Evolutionary conservation across 2,113 vertebrate genomes (phyloP).

Genomic region (Poeciliopsis prolifica): DNA sequence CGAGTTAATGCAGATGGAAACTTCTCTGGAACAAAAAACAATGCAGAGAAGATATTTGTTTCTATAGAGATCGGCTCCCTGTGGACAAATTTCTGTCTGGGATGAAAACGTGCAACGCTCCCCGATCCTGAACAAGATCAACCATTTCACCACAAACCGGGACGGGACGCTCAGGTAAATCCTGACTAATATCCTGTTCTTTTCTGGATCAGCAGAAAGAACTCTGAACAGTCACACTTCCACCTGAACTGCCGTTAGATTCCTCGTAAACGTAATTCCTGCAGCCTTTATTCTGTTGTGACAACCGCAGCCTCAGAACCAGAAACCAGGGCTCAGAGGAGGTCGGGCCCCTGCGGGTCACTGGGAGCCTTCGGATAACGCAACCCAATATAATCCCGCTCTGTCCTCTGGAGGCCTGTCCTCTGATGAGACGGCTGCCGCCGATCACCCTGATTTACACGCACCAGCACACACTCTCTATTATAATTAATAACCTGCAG

Average conservation of each 20-base stretch:
- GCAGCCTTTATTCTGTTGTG: not conserved
- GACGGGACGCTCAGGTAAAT: not conserved
- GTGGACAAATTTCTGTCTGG: too few relatives aligned
- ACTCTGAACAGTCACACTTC: not conserved
- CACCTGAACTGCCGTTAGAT: too few relatives aligned
- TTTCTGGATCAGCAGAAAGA: not conserved
- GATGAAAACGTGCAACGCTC: too few relatives aligned
- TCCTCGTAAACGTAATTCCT: not conserved
- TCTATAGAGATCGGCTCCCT: too few relatives aligned
- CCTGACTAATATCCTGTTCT: not conserved
- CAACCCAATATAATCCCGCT: not conserved
- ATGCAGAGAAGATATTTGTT: too few relatives aligned
- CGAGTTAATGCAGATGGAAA: too few relatives aligned
- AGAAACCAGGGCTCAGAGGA: not conserved
- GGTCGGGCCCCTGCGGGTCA: not conserved
- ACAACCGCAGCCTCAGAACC: not conserved
- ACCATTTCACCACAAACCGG: not conserved
- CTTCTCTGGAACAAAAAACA: too few relatives aligned
- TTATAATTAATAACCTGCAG: conserved; percentile 68
- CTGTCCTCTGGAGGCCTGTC: conserved; percentile 8
- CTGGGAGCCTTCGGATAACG: not conserved
- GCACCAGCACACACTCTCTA: conserved; percentile 58
- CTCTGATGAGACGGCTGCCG: conserved; percentile 56
- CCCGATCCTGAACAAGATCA: too few relatives aligned
- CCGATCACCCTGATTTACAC: conserved; percentile 63